A percentile compares a stretch with the other conserved stretches of the same genome.
Conservation (phyloP, 2,797 vertebrate genomes). For the Chrosomus eos region DNA sequence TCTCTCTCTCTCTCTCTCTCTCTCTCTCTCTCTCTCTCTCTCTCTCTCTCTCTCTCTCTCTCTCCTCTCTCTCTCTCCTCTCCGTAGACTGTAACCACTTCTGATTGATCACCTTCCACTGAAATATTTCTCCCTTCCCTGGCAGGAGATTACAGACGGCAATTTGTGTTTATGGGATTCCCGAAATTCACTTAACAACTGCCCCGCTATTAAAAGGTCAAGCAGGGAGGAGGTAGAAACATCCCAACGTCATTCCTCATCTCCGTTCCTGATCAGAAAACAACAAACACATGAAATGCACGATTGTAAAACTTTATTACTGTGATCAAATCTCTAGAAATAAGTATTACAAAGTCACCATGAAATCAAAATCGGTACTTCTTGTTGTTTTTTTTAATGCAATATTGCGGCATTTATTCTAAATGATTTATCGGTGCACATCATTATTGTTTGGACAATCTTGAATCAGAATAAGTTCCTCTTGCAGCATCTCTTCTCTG, state of each 20-base stretch:
- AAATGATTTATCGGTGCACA: not conserved
- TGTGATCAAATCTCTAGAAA: not conserved
- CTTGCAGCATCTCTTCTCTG: not conserved
- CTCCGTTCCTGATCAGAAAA: not conserved
- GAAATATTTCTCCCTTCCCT: slow-evolving; percentile 65
- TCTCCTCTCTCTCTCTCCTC: not conserved
- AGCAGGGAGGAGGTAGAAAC: slow-evolving; percentile 26
- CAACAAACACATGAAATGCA: not conserved
- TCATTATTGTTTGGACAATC: not conserved
- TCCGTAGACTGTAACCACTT: slow-evolving; percentile 21
- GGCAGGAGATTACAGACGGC: slow-evolving; percentile 68
- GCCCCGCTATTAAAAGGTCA: slow-evolving; percentile 65
- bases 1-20: not conserved
- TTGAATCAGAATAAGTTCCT: not conserved
- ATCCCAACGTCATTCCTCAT: slow-evolving; percentile 25
- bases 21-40: not conserved
- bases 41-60: not conserved
- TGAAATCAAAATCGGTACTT: not conserved
- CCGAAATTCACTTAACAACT: slow-evolving; percentile 66
- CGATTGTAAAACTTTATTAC: not conserved
- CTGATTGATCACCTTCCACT: slow-evolving; percentile 66
- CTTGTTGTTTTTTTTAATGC: not conserved
- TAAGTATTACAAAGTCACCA: not conserved
- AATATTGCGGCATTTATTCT: not conserved
- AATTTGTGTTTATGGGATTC: slow-evolving; percentile 73